A percentile compares a stretch with the other conserved stretches of the same genome.
Conservation (phyloP, 1,140 invertebrate genomes). For the Leptinotarsa texana region DNA sequence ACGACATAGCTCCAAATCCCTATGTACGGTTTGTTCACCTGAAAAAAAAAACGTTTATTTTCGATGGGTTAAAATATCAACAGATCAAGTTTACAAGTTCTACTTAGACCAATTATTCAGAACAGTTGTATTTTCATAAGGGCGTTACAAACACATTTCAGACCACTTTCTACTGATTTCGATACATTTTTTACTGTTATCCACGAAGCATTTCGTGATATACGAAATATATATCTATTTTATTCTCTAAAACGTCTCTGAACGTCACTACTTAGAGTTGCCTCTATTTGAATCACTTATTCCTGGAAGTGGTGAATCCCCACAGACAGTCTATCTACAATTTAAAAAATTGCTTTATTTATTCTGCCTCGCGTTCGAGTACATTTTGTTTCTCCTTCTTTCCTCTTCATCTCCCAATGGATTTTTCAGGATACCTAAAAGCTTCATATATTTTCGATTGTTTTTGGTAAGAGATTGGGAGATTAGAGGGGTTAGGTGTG, state of each 20-base stretch:
- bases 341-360: slow-evolving; percentile 23
- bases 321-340: slow-evolving; percentile 5
- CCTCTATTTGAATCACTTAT: slow-evolving; percentile 14
- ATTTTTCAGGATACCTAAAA: neutral
- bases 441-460: neutral
- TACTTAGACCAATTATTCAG: too few species aligned
- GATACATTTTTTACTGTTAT: too few species aligned
- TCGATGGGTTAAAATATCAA: too few species aligned
- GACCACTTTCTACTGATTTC: too few species aligned
- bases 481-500: neutral
- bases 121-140: too few species aligned
- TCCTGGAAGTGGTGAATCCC: slow-evolving; percentile 1
- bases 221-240: neutral
- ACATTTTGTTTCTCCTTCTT: neutral
- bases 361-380: slow-evolving; percentile 8
- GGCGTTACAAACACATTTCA: too few species aligned
- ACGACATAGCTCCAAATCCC: too few species aligned
- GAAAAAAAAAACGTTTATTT: too few species aligned
- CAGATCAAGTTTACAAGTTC: too few species aligned
- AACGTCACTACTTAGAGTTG: slow-evolving; percentile 1
- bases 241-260: neutral
- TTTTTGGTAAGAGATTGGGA: neutral
- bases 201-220: too few species aligned
- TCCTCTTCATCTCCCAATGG: neutral
- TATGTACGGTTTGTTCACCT: too few species aligned